Percentiles rank a stretch among this genome's conserved stretches.
These are phyloP conservation scores for Caenorhabditis auriculariae DNA, from an alignment of 2,888 invertebrate species.

Conservation along the genomic window DNA sequence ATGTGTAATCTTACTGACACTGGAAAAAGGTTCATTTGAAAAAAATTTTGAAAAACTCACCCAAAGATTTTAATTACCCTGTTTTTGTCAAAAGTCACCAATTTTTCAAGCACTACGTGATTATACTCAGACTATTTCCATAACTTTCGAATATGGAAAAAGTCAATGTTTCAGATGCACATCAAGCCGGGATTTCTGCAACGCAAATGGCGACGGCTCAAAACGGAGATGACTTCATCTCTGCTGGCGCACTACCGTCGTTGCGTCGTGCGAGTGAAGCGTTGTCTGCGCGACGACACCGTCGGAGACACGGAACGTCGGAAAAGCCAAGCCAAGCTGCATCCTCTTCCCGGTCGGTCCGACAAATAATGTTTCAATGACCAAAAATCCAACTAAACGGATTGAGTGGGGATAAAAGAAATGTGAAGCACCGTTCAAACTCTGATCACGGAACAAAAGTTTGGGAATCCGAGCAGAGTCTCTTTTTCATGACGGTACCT, in stretches of 20 bases:
- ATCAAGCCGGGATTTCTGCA: conserved; percentile 31
- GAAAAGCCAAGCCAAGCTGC: conserved; percentile 40
- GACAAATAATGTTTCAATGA: not conserved
- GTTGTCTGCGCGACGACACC: conserved; percentile 25
- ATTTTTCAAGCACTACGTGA: too few relatives aligned
- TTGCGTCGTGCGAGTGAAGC: conserved; percentile 32
- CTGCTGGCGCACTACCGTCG: conserved; percentile 27
- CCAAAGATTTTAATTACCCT: too few relatives aligned
- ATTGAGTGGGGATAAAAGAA: too few relatives aligned
- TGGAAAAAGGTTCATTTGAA: too few relatives aligned
- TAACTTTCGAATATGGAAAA: too few relatives aligned
- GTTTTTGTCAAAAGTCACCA: too few relatives aligned
- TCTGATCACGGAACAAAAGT: not conserved
- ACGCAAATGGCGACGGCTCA: conserved; percentile 31
- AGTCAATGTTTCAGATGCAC: conserved; percentile 32
- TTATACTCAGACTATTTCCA: too few relatives aligned
- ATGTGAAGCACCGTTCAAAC: too few relatives aligned
- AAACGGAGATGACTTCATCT: conserved; percentile 15
- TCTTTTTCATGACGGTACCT: too few relatives aligned
- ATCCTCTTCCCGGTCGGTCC: conserved; percentile 45
- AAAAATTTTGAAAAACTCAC: too few relatives aligned
- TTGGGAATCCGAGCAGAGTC: not conserved
- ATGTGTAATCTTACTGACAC: too few relatives aligned
- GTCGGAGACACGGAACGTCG: conserved; percentile 32
- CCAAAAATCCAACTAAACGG: not conserved